Percentiles rank a stretch among this genome's conserved stretches.
Evolutionary conservation across 2,888 invertebrate genomes (phyloP).

Genomic region (Oscheius onirici): DNA sequence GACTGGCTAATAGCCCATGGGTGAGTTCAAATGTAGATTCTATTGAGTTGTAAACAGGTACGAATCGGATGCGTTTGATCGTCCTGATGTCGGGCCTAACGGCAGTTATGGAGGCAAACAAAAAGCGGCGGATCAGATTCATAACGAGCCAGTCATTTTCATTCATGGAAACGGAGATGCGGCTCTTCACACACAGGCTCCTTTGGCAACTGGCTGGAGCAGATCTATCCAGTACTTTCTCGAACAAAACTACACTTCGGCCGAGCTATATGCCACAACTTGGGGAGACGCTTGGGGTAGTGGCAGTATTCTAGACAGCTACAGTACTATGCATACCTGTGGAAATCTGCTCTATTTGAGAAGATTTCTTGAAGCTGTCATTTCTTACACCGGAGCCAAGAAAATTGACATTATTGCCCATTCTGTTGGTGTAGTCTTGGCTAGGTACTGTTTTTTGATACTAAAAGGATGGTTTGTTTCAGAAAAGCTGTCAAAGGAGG

Average conservation of each 20-base stretch:
- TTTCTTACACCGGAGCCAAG: conserved; percentile 65
- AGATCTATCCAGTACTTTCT: conserved; percentile 67
- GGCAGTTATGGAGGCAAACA: conserved; percentile 69
- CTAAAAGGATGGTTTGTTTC: conserved; percentile 20
- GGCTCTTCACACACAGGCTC: conserved; percentile 67
- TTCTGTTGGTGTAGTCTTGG: conserved; percentile 66
- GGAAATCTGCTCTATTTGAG: conserved; percentile 62
- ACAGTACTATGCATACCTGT: conserved; percentile 69
- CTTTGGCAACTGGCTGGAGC: conserved; percentile 54
- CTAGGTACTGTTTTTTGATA: conserved; percentile 36
- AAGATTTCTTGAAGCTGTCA: conserved; percentile 66
- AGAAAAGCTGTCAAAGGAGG: conserved; percentile 70
- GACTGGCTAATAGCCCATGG: conserved; percentile 69
- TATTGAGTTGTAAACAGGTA: conserved; percentile 37
- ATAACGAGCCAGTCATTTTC: conserved; percentile 67
- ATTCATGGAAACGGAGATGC: conserved; percentile 69
- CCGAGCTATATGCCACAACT: conserved; percentile 69
- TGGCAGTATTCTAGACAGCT: conserved; percentile 59
- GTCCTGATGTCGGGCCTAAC: conserved; percentile 69
- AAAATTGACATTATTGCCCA: conserved; percentile 70
- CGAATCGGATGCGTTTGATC: conserved; percentile 65
- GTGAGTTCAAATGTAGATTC: conserved; percentile 37
- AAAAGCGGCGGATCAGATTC: conserved; percentile 45
- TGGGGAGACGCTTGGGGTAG: conserved; percentile 68
- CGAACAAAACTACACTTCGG: conserved; percentile 69